These are phyloP conservation scores for Trachelus troglodyta DNA, from an alignment of 2,888 invertebrate genomes.

Conservation along the genomic window DNA sequence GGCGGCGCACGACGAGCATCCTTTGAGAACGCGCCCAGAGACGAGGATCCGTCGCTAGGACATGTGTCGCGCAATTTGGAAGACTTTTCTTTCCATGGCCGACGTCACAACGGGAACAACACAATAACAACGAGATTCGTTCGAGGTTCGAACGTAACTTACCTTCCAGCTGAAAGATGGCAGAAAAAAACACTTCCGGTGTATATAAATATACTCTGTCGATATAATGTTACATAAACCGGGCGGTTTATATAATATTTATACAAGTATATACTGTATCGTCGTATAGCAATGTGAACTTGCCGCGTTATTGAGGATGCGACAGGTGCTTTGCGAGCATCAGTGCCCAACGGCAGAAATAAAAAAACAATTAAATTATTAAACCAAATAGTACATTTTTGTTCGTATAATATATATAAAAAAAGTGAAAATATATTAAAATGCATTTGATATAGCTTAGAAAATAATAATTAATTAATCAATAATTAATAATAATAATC, in stretches of 20 bases:
- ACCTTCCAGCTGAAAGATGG: conserved; percentile 59
- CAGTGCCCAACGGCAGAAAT: conserved; percentile 44
- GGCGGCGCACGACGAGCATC: not conserved
- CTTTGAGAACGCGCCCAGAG: not conserved
- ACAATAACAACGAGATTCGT: conserved; percentile 35
- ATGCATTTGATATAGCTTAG: conserved; percentile 54
- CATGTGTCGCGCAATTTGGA: conserved; percentile 24
- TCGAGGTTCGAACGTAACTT: conserved; percentile 49
- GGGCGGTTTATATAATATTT: not conserved
- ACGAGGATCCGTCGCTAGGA: not conserved
- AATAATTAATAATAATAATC: conserved; percentile 37
- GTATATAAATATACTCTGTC: not conserved
- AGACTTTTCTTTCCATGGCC: conserved; percentile 39
- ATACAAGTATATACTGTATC: not conserved
- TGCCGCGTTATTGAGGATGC: conserved; percentile 46
- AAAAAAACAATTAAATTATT: conserved; percentile 61
- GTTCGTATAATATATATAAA: conserved; percentile 50
- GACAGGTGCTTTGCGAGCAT: conserved; percentile 41
- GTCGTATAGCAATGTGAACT: not conserved
- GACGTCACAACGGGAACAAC: conserved; percentile 37
- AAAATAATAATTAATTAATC: conserved; percentile 32
- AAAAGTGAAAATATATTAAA: conserved; percentile 66
- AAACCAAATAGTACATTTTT: conserved; percentile 66
- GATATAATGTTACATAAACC: conserved; percentile 13
- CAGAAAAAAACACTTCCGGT: not conserved